Evolutionary conservation across 1,140 invertebrate genomes (phyloP), one percentile per base, ranked within the genome.

Genomic region (Globodera ellingtonae): DNA sequence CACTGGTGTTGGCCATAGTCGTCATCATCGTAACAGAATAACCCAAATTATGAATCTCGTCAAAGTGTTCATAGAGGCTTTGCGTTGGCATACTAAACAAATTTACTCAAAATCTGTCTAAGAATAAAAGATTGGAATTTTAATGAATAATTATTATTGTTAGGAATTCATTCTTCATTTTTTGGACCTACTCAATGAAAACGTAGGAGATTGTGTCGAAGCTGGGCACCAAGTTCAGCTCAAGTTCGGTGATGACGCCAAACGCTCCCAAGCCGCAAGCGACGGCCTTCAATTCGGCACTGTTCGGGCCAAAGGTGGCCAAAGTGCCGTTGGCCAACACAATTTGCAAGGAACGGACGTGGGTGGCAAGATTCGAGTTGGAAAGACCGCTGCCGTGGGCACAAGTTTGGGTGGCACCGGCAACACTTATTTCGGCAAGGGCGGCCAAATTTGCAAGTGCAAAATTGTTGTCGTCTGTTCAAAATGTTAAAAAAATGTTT

Each of bases 171-270:
- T 18, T 48, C 5, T n/a, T 18, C 1, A 5, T 44, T 24, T 21
- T 65, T n/a, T 21, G 7, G 56, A 47, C 7, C n/a, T 0, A 15
- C 15, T 24, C 9, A 6, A 75, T n/a, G 9, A 78, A n/a, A 13
- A 78, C n/a, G 71, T 62, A 9, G 65, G 66, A 50, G 52, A 77
- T 77, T 75, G 65, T 48, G 76, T 78, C 15, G 15, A 75, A 72
- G 15, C 47, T 76, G 44, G 75, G 75, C 56, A 66, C 59, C 59
- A 65, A 21, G 13, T 65, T 65, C 59, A 65, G 59, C 59, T 65
- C 59, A 13, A 65, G 13, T 21, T 65, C 13, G 59, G 59, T 65
- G 59, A 69, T 44, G n/a, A 69, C n/a, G n/a, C 66, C 66, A 15
- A 18, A 52, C 52, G 52, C 35, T 35, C 35, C 35, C 35, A 35